Conservation (phyloP, 2,797 vertebrate species). For the Arremon brunneinucha region DNA sequence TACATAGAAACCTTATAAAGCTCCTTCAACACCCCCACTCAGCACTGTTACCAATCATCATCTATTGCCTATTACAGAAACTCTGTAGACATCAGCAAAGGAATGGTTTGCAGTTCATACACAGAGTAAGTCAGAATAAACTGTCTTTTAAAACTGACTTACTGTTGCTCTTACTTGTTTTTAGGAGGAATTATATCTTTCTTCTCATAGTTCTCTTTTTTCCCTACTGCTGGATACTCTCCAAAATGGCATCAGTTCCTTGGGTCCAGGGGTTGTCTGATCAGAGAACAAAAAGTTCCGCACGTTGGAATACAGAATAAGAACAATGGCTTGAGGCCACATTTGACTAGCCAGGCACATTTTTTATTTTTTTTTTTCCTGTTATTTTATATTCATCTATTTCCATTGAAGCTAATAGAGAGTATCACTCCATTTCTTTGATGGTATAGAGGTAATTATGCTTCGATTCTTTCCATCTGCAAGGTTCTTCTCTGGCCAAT, state of each 20-base stretch:
- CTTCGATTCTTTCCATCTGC: slow-evolving; percentile 51
- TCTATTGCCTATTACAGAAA: neutral
- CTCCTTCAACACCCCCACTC: neutral
- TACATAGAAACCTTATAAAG: neutral
- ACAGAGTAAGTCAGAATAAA: neutral
- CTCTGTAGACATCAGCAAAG: neutral
- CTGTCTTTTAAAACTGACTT: neutral
- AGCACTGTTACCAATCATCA: neutral
- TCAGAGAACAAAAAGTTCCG: neutral
- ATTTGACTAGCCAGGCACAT: neutral
- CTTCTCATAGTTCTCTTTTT: neutral
- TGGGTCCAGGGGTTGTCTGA: neutral
- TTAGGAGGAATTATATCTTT: neutral
- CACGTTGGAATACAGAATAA: neutral
- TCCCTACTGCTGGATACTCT: neutral
- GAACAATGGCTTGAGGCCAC: neutral
- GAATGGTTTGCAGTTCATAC: neutral
- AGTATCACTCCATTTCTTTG: neutral
- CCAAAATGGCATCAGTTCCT: neutral
- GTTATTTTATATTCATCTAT: neutral
- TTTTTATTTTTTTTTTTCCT: neutral
- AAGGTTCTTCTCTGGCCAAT: slow-evolving; percentile 86
- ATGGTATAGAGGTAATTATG: neutral
- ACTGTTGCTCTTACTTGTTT: neutral
- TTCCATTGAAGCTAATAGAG: neutral